Base-by-base conservation (phyloP, 2,113 vertebrate species). In the Chamaea fasciata region DNA sequence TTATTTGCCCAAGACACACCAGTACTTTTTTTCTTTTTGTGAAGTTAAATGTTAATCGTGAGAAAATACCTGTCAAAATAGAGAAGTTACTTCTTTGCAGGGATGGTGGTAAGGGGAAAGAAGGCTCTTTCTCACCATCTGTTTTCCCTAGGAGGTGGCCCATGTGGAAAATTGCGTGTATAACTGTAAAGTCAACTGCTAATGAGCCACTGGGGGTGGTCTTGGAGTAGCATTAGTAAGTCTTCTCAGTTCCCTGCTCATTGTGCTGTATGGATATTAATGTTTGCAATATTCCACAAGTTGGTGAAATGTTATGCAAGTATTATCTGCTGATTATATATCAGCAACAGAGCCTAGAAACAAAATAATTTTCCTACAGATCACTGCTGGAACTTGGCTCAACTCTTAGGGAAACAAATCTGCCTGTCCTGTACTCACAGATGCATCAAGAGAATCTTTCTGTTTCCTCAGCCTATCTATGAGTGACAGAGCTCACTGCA, bases 81-180 rank as follows among this genome's bases (percentile, higher is more conserved):
- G 81, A 89, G 78, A 95, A 80, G 55, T 85, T 83, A 59, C 75
- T 90, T 77, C 53, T 92, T 95, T 85, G 56, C 47, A 62, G 57
- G 62, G 33, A 47, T 80, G 87, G 63, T 69, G 74, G 57, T 89
- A 85, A 87, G 74, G 87, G 75, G 75, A 93, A 83, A 53, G 78
- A 81, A 74, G 46, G 47, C 41, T 79, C 65, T 85, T 93, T 94
- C 75, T 94, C 81, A 85, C 93, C 74, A 95, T 95, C 94, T 97
- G 81, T 94, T 95, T 91, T 97, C 82, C 87, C 87, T 95, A 62
- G 78, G 76, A 95, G 70, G 65, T 89, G 93, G 83, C 53, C 77
- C 69, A 17, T 87, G 93, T 95, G 84, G 93, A 90, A 95, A 94
- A 83, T 62, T 84, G 50, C 17, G 6, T 85, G 59, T 92, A 11